Evolutionary conservation across 2,113 vertebrate species (phyloP), one percentile per base, ranked within the genome.

Genomic region (Corythornis madagascariensis): DNA sequence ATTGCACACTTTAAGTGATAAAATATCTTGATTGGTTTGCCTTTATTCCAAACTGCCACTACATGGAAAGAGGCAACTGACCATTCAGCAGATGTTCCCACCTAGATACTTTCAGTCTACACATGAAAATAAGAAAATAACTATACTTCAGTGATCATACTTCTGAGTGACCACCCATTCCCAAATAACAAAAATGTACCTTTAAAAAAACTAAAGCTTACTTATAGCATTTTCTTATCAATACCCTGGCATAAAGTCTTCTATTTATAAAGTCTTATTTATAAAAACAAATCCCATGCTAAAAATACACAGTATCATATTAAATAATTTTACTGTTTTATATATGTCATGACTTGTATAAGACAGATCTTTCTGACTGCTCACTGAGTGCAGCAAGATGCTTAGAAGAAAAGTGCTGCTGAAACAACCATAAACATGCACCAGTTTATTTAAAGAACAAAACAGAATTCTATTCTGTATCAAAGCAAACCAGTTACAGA

Each of bases 401-500:
- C 35, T 88, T 84, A 69, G 47, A 84, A 89, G 26, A 1, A 1
- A 89, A 91, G 64, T 47, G 59, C 50, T 78, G 22, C 77, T 63
- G 52, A 70, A 73, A n/a, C 26, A 81, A 57, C 81, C 57, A 48
- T 70, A 24, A 91, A 2, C 8, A 78, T 16, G 43, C 26, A 42
- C 18, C 15, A 55, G 48, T 59, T 84, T 85, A 70, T 87, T 78
- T 78, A 67, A 75, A 71, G 70, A 59, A 81, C 28, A 83, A 84
- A 87, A 18, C 22, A 42, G 75, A 81, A 86, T 74, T 84, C 28
- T 43, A 25, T 40, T 89, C 66, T 57, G 33, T 74, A 80, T 78
- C 57, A 71, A 55, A 71, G 66, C 63, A 75, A 72, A 95, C 45
- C 25, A 43, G 40, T 47, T 93, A 91, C 71, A 91, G 90, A 89